Evolutionary conservation across 64 coral and sea anemone species (phyloP).

Genomic region (Porites lutea): DNA sequence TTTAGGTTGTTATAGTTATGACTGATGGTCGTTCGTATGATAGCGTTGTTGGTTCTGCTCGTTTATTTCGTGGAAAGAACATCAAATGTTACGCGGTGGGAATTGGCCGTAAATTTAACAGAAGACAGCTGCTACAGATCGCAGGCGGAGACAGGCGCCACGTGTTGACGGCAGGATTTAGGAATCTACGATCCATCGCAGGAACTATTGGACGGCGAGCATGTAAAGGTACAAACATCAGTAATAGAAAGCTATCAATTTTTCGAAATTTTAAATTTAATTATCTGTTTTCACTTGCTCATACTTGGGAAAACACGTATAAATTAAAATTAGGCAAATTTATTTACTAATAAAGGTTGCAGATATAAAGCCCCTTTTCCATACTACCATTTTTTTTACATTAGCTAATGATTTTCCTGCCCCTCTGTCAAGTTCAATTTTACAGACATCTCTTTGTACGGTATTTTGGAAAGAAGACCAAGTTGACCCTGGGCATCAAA

Average conservation of each 20-base stretch:
- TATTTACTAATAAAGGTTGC: no score
- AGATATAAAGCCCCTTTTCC: no score
- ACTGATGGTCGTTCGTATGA: conserved; percentile 68
- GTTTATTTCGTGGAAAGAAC: background rate
- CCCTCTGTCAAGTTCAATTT: no score
- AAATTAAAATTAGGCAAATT: no score
- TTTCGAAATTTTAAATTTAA: background rate
- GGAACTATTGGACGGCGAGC: conserved; percentile 41
- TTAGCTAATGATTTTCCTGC: no score
- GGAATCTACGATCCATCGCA: conserved; percentile 14
- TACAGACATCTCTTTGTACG: no score
- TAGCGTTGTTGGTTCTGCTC: background rate
- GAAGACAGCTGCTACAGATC: conserved; percentile 36
- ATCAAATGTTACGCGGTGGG: conserved; percentile 26
- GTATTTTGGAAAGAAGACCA: no score
- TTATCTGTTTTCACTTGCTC: no score
- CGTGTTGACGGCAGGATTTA: conserved; percentile 57
- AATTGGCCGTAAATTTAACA: conserved; percentile 42
- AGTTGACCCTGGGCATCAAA: no score
- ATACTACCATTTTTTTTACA: no score
- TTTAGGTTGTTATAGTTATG: conserved; percentile 51
- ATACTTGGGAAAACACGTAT: no score
- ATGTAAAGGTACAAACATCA: conserved; percentile 46
- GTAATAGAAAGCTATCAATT: background rate
- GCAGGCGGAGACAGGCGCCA: conserved; percentile 22